A percentile compares a stretch with the other conserved stretches of the same genome.
Conservation (phyloP, 2,888 invertebrate species). For the Lasioglossum leucozonium region DNA sequence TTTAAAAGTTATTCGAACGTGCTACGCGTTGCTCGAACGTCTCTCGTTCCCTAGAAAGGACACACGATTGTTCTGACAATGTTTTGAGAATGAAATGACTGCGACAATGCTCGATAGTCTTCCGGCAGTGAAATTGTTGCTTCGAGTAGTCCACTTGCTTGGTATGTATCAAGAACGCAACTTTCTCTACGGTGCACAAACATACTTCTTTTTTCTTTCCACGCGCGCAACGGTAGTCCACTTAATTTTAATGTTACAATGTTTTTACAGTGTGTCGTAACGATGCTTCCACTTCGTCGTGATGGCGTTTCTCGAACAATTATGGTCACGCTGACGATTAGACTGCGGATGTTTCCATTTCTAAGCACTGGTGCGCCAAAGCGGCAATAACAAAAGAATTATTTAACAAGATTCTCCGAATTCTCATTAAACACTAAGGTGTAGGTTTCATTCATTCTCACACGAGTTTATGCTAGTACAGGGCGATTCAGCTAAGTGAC, state of each 20-base stretch:
- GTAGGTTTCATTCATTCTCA: no score
- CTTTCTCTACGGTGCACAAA: slow-evolving; percentile 7
- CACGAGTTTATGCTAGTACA: no score
- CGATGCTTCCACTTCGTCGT: slow-evolving; percentile 11
- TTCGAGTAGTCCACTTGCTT: neutral
- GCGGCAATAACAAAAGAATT: neutral
- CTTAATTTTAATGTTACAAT: slow-evolving; percentile 16
- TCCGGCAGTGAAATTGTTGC: slow-evolving; percentile 8
- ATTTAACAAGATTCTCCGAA: no score
- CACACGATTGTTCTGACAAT: neutral
- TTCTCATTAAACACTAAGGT: no score
- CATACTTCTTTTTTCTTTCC: neutral
- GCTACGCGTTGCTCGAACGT: slow-evolving; percentile 16
- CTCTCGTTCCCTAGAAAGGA: neutral
- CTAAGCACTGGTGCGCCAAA: neutral
- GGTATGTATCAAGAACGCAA: slow-evolving; percentile 3
- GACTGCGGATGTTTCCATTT: slow-evolving; percentile 1
- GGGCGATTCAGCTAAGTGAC: no score
- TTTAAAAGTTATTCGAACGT: slow-evolving; percentile 39
- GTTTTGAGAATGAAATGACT: neutral
- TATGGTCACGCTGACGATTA: neutral
- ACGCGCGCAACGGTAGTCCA: neutral
- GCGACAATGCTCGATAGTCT: neutral
- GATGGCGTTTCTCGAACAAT: slow-evolving; percentile 3
- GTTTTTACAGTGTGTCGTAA: slow-evolving; percentile 32